Base-by-base conservation (phyloP, 2,888 invertebrate genomes). In the Hydrotaea cyrtoneurina region DNA sequence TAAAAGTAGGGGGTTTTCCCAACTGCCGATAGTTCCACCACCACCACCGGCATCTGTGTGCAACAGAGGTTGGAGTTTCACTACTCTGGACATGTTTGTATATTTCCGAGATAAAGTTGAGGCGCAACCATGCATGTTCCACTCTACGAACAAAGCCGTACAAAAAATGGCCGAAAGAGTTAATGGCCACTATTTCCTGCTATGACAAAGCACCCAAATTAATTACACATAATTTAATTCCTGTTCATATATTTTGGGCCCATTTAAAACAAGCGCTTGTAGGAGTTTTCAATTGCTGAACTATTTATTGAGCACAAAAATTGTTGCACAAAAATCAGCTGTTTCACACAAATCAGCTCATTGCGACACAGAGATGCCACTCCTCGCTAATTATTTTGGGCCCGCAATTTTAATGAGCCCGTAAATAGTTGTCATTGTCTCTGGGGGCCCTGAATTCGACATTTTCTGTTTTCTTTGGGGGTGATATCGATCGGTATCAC, bases 111-210 rank as follows among this genome's bases (percentile, higher is more conserved):
- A 69, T 69, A 13, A 46, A 69, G 39, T 69, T 43, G 46, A 69
- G n/a, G n/a, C 23, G 43, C 15, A 21, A 36, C 62, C 46, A 43
- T 69, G 69, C 69, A 69, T 59, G 59, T 59, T 59, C 19, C 21
- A 31, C 3, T 13, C 21, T 69, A 13, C 69, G 21, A 46, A 36
- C 46, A 39, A 72, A 75, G 7, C 7, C 31, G 7, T 4, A 31
- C 31, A 31, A 31, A 31, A 31, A 31, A 31, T 4, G 7, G 3
- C 31, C 2, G 64, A 73, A 43, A 43, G 55, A 43, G 36, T 74
- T 77, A 78, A 75, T 82, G 59, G 59, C 23, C 74, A 19, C 59
- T 66, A 55, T 77, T 84, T 84, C 84, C 84, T 84, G 81, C 36
- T 66, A 11, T 19, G 72, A 15, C 13, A 59, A 59, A 59, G 15